Evolutionary conservation across 2,113 vertebrate genomes (phyloP).

Genomic region (Python bivittatus): DNA sequence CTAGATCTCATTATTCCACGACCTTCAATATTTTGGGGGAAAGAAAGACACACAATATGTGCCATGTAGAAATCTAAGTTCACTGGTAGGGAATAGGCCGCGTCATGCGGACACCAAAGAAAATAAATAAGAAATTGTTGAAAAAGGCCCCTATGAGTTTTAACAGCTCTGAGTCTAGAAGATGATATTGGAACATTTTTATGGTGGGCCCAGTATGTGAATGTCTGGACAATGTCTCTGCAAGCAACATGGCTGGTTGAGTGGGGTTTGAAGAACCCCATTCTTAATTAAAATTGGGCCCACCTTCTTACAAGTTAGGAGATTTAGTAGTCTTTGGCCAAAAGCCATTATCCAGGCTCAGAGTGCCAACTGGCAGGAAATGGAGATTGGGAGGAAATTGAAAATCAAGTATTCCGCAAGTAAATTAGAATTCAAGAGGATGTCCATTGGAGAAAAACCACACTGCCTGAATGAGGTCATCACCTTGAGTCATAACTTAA

Average conservation of each 20-base stretch:
- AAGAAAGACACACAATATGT: too few species aligned
- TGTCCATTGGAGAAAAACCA: not conserved
- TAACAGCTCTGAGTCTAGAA: not conserved
- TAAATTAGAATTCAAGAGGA: not conserved
- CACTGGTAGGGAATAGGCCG: too few species aligned
- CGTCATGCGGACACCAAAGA: too few species aligned
- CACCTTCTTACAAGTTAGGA: not conserved
- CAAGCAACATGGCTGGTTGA: too few species aligned
- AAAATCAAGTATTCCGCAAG: slow-evolving; percentile 1
- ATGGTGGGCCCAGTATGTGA: not conserved
- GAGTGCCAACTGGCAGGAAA: not conserved
- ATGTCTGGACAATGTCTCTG: not conserved
- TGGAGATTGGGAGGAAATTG: not conserved
- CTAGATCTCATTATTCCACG: too few species aligned
- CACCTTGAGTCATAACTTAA: too few species aligned
- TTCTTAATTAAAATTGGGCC: not conserved
- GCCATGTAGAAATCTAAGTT: too few species aligned
- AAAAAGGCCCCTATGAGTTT: too few species aligned
- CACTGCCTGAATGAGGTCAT: too few species aligned
- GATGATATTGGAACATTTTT: not conserved
- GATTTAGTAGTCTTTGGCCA: not conserved
- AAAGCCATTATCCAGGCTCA: not conserved
- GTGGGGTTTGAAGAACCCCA: not conserved
- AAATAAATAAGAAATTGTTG: too few species aligned
- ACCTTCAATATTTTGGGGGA: too few species aligned